Percentiles rank a stretch among this genome's conserved stretches.
phyloP scores from a whole-genome alignment of 2,113 vertebrate species.

The Thunnus maccoyii region DNA sequence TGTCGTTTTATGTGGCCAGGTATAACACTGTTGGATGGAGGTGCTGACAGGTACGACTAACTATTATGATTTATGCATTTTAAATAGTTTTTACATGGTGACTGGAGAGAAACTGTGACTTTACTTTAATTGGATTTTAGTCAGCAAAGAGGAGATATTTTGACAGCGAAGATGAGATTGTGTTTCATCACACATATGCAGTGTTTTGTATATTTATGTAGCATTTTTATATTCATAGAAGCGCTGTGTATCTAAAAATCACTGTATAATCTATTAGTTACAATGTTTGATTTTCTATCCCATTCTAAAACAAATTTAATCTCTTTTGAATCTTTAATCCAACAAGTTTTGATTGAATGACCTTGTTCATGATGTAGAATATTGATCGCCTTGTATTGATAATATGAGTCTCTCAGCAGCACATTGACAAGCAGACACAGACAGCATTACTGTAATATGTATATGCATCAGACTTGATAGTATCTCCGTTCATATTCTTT shows the following conservation, averaged over 20 bases:
- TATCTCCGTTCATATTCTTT: constrained; percentile 23
- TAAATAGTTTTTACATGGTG: constrained; percentile 14
- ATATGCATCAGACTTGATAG: constrained; percentile 10
- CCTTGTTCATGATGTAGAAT: constrained; percentile 47
- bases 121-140: constrained; percentile 3
- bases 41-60: constrained; percentile 42
- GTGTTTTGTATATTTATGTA: constrained; percentile 24
- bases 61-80: constrained; percentile 39
- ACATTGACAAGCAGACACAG: constrained; percentile 15
- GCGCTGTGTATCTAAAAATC: constrained; percentile 6
- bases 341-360: constrained; percentile 51
- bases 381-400: constrained; percentile 63
- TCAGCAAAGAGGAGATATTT: too few species aligned
- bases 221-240: constrained; percentile 26
- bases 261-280: constrained; percentile 41
- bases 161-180: not conserved
- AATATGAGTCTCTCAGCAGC: constrained; percentile 27
- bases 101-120: not conserved
- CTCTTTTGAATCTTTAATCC: constrained; percentile 52
- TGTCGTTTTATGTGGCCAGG: constrained; percentile 39
- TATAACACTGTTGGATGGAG: constrained; percentile 30
- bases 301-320: constrained; percentile 30
- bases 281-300: constrained; percentile 40
- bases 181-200: constrained; percentile 25
- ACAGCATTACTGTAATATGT: constrained; percentile 49